These are phyloP conservation scores for Agapetus fuscipes DNA, from an alignment of 2,888 invertebrate genomes.

Conservation along the genomic window DNA sequence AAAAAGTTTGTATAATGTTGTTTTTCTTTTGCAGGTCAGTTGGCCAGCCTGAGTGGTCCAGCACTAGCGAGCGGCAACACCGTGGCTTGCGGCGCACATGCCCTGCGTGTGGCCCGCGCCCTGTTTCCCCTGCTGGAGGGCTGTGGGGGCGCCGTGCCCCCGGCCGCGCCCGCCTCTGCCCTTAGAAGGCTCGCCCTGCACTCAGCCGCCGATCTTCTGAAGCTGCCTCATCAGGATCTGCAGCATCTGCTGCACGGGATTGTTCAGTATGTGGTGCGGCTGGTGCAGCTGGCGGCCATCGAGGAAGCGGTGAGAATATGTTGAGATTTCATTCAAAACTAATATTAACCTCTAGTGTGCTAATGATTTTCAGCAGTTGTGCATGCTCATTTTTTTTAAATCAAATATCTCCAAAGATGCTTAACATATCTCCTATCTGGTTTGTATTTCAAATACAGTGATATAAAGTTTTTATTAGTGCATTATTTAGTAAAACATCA, in stretches of 20 bases:
- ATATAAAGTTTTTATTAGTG: too few species aligned
- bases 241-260: slow-evolving; percentile 37
- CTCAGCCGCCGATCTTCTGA: slow-evolving; percentile 36
- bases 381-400: too few species aligned
- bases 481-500: too few species aligned
- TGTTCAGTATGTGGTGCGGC: slow-evolving; percentile 25
- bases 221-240: slow-evolving; percentile 37
- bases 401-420: too few species aligned
- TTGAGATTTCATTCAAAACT: not conserved
- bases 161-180: slow-evolving; percentile 16
- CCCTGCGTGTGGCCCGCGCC: slow-evolving; percentile 13
- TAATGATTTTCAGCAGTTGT: too few species aligned
- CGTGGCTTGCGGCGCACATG: slow-evolving; percentile 8
- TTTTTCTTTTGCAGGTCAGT: slow-evolving; percentile 6
- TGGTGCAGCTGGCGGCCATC: slow-evolving; percentile 24
- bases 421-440: too few species aligned
- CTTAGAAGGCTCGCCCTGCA: slow-evolving; percentile 38
- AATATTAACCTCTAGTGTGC: not conserved
- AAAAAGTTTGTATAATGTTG: too few species aligned
- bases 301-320: slow-evolving; percentile 38
- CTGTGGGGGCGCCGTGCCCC: slow-evolving; percentile 9
- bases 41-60: slow-evolving; percentile 12
- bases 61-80: slow-evolving; percentile 10
- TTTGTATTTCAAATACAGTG: too few species aligned
- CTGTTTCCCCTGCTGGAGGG: slow-evolving; percentile 14